phyloP scores from a whole-genome alignment of 2,797 vertebrate species.

The Cercopithecus neglectus region DNA sequence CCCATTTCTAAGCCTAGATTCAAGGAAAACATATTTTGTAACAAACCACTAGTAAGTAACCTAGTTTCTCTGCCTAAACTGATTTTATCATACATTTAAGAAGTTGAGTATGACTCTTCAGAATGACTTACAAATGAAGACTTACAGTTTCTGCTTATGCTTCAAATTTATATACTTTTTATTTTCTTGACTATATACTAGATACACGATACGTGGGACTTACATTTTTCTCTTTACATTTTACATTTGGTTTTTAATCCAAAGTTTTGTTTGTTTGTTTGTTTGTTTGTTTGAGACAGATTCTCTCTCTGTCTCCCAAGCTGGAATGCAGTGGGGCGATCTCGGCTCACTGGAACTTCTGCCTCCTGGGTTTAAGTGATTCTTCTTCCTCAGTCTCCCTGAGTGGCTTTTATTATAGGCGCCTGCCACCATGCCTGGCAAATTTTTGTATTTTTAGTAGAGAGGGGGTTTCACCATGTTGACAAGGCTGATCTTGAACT shows the following conservation, averaged over 20 bases:
- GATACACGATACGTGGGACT: not conserved
- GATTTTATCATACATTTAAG: not conserved
- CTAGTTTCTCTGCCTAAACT: not conserved
- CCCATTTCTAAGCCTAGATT: not conserved
- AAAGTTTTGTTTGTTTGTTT: not conserved
- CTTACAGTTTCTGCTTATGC: not conserved
- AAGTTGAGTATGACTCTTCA: not conserved
- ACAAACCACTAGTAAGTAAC: not conserved
- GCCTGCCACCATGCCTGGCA: no score
- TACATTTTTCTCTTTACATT: not conserved
- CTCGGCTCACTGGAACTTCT: no score
- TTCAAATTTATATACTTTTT: not conserved
- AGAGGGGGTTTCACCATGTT: no score
- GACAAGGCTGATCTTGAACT: no score
- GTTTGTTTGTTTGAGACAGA: no score
- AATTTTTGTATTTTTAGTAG: no score
- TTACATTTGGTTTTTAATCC: not conserved
- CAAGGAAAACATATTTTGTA: not conserved
- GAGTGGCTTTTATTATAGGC: no score
- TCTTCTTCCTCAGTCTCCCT: no score
- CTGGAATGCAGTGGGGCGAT: no score
- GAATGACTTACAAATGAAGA: not conserved
- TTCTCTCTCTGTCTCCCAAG: no score
- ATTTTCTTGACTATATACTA: not conserved
- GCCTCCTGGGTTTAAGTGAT: no score